Percentiles rank a stretch among this genome's conserved stretches.
These are phyloP conservation scores for Pogonus chalceus DNA, from an alignment of 1,140 invertebrate species.

Conservation along the genomic window DNA sequence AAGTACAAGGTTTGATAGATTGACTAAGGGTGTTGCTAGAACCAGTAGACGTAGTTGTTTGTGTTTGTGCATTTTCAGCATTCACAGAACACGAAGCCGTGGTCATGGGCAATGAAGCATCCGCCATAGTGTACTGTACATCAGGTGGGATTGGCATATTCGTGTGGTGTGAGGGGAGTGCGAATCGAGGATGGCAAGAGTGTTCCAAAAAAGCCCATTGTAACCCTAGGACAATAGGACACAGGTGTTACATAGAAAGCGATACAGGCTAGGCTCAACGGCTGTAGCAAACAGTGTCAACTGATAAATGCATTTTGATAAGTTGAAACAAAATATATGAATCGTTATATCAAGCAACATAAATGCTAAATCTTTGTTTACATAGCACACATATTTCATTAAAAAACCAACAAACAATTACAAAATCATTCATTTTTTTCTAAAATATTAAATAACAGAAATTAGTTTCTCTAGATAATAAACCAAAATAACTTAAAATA, in stretches of 20 bases:
- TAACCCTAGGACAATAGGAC: constrained; percentile 49
- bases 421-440: too few species aligned
- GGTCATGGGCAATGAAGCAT: not conserved
- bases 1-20: constrained; percentile 35
- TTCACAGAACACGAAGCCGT: constrained; percentile 25
- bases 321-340: too few species aligned
- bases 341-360: too few species aligned
- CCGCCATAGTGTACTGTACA: constrained; percentile 32
- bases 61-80: not conserved
- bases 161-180: constrained; percentile 44
- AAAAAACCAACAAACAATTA: too few species aligned
- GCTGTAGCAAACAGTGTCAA: constrained; percentile 24
- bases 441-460: too few species aligned
- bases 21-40: constrained; percentile 25
- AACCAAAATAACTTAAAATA: too few species aligned
- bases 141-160: constrained; percentile 40
- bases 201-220: constrained; percentile 61
- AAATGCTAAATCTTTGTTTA: too few species aligned
- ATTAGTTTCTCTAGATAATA: too few species aligned
- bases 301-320: not conserved
- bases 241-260: constrained; percentile 8
- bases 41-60: constrained; percentile 1
- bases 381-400: too few species aligned
- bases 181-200: constrained; percentile 49
- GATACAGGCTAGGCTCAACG: constrained; percentile 32